A percentile compares a stretch with the other conserved stretches of the same genome.
Conservation (phyloP, 2,888 invertebrate genomes). For the Phoronis australis region DNA sequence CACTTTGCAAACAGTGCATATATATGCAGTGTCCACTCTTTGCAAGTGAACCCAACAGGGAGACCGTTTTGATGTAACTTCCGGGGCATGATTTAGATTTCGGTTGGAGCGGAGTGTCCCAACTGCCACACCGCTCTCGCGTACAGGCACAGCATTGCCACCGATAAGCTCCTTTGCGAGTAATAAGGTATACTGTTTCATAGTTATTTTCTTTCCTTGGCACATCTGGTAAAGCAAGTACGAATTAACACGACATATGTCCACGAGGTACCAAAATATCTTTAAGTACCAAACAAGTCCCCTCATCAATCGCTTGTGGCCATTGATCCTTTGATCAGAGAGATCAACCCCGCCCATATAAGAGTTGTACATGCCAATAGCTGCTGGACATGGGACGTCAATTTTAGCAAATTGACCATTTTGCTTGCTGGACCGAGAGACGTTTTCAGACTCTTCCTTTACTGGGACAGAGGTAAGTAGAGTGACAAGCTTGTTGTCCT, state of each 20-base stretch:
- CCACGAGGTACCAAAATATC: constrained; percentile 4
- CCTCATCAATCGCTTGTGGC: constrained; percentile 2
- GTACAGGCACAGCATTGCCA: no score
- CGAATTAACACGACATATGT: not conserved
- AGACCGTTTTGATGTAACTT: not conserved
- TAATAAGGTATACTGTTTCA: not conserved
- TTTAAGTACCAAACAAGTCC: constrained; percentile 4
- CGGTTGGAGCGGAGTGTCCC: not conserved
- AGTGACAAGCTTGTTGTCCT: not conserved
- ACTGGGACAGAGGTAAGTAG: not conserved
- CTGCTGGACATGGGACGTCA: not conserved
- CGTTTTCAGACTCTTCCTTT: not conserved
- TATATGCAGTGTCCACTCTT: not conserved
- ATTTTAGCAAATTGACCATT: not conserved
- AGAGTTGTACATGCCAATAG: not conserved
- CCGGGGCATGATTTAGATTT: constrained; percentile 2
- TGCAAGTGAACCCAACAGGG: not conserved
- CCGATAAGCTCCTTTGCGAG: not conserved
- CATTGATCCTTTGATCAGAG: constrained; percentile 1
- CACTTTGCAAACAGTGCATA: not conserved
- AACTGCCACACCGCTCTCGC: not conserved
- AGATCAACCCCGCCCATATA: constrained; percentile 3
- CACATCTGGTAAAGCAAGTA: not conserved
- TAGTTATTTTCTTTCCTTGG: not conserved
- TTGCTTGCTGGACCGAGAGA: not conserved